Evolutionary conservation across 2,797 vertebrate genomes (phyloP).

Genomic region (Paedocypris micromegethes): DNA sequence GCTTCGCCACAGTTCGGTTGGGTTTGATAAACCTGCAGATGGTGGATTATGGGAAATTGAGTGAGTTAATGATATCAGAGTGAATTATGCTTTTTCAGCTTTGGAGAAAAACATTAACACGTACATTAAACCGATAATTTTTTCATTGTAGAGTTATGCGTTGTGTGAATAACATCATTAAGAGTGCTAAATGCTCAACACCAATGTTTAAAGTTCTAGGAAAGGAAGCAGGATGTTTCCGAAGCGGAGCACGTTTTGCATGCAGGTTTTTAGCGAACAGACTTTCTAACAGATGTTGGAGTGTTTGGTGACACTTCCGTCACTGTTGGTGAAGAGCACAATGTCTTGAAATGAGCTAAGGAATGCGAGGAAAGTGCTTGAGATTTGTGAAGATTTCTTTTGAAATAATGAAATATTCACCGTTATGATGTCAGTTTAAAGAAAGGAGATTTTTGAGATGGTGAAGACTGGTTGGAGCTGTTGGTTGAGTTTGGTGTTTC

Average conservation of each 20-base stretch:
- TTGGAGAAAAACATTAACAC: too few relatives aligned
- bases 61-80: background rate
- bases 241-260: slow-evolving; percentile 35
- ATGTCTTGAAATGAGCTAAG: too few relatives aligned
- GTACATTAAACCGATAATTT: background rate
- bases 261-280: slow-evolving; percentile 42
- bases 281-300: slow-evolving; percentile 47
- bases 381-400: too few relatives aligned
- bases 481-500: too few relatives aligned
- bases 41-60: background rate
- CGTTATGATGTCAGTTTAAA: too few relatives aligned
- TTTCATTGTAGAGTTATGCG: background rate
- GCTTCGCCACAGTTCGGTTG: background rate
- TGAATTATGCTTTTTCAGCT: too few relatives aligned
- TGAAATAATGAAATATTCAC: too few relatives aligned
- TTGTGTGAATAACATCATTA: slow-evolving; percentile 33
- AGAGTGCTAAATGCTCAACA: slow-evolving; percentile 23
- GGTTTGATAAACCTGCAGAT: slow-evolving; percentile 7
- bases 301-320: slow-evolving; percentile 50
- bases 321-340: slow-evolving; percentile 50
- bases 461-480: too few relatives aligned
- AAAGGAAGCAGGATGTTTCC: slow-evolving; percentile 31
- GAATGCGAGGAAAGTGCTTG: too few relatives aligned
- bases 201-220: slow-evolving; percentile 1
- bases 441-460: too few relatives aligned